These are phyloP conservation scores for Strix aluco DNA, from an alignment of 2,113 vertebrate genomes.

Conservation along the genomic window DNA sequence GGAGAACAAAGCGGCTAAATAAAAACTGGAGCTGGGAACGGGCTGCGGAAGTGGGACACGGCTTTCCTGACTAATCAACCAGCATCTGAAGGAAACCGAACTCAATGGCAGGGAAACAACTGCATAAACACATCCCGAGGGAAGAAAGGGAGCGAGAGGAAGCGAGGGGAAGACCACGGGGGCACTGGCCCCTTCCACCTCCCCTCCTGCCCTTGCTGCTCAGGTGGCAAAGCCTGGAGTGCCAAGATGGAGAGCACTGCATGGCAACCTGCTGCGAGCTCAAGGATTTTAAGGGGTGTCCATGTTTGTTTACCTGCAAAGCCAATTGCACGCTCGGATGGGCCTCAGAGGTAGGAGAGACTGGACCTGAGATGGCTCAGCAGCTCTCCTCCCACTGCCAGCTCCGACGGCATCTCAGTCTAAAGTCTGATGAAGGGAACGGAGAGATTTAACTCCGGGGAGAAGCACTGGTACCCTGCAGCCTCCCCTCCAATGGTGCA, in stretches of 20 bases:
- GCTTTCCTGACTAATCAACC: conserved; percentile 41
- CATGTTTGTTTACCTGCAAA: neutral
- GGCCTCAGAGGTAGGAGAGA: neutral
- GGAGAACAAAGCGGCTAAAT: conserved; percentile 46
- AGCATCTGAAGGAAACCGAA: conserved; percentile 45
- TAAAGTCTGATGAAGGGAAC: neutral
- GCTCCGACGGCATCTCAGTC: neutral
- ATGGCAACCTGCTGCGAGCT: neutral
- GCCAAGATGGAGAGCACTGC: fast-evolving
- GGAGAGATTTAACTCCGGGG: neutral
- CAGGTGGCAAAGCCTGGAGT: neutral
- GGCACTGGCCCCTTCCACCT: neutral
- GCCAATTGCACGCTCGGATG: neutral
- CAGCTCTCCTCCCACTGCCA: neutral
- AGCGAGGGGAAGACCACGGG: neutral
- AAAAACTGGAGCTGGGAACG: conserved; percentile 57
- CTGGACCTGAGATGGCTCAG: neutral
- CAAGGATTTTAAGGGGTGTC: neutral
- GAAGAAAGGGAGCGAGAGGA: conserved; percentile 42
- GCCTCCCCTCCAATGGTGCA: neutral
- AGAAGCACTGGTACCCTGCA: neutral
- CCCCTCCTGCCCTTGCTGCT: neutral
- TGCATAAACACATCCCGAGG: conserved; percentile 57
- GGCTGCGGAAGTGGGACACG: conserved; percentile 33
- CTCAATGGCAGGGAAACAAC: conserved; percentile 53